phyloP scores from a whole-genome alignment of 2,797 vertebrate genomes.

The Botia kubotai region DNA sequence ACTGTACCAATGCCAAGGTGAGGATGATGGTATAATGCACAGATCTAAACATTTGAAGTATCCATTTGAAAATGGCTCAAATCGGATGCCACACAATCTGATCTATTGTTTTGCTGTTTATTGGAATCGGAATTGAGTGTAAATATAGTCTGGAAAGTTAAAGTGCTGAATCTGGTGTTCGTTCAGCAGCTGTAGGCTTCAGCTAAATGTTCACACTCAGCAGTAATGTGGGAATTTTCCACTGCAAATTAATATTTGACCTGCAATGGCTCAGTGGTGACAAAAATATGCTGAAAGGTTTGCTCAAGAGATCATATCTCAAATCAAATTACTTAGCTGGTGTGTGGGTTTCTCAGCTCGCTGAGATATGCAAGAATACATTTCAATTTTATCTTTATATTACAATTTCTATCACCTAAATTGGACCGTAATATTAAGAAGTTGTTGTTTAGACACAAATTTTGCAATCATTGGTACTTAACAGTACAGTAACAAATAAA shows the following conservation, averaged over 20 bases:
- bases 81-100: not conserved
- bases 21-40: slow-evolving; percentile 30
- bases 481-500: not conserved
- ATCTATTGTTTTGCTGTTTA: not conserved
- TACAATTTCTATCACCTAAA: not conserved
- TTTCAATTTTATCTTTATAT: not conserved
- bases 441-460: not conserved
- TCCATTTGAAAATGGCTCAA: not conserved
- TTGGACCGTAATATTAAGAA: not conserved
- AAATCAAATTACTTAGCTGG: not conserved
- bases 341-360: not conserved
- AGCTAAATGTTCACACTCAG: slow-evolving; percentile 18
- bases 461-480: not conserved
- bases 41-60: not conserved
- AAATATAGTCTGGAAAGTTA: not conserved
- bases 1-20: slow-evolving; percentile 80
- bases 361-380: too few species aligned
- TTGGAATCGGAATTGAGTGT: not conserved
- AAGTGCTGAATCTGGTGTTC: not conserved
- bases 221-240: slow-evolving; percentile 21
- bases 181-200: slow-evolving; percentile 16
- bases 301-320: not conserved
- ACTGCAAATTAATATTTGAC: slow-evolving; percentile 4
- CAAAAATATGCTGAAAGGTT: slow-evolving; percentile 18
- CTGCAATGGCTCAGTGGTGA: not conserved